phyloP scores from a whole-genome alignment of 2,888 invertebrate genomes.

The Gonocerus acuteangulatus region DNA sequence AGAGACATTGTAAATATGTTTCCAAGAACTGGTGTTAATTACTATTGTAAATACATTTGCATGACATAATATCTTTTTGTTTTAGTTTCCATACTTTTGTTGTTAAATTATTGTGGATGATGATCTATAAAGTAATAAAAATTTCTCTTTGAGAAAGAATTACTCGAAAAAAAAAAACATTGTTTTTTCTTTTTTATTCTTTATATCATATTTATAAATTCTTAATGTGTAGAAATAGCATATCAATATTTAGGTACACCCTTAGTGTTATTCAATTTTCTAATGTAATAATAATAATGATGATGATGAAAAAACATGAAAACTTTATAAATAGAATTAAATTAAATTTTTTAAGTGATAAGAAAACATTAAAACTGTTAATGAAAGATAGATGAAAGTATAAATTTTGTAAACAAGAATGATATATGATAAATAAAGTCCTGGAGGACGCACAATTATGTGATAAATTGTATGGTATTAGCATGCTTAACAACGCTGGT shows the following conservation, averaged over 20 bases:
- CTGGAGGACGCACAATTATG: slow-evolving; percentile 11
- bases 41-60: slow-evolving; percentile 22
- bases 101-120: background rate
- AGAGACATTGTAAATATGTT: slow-evolving; percentile 7
- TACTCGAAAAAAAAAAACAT: background rate
- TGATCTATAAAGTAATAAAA: background rate
- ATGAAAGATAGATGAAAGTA: too few relatives aligned
- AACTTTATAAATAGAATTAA: too few relatives aligned
- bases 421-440: background rate
- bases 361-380: too few relatives aligned
- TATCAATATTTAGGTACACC: background rate
- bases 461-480: slow-evolving; percentile 7
- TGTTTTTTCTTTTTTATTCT: background rate
- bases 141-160: background rate
- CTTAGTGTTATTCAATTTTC: background rate
- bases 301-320: too few relatives aligned
- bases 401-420: background rate
- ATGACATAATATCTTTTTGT: slow-evolving; percentile 14
- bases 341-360: too few relatives aligned
- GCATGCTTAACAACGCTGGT: slow-evolving; percentile 10
- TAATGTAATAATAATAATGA: too few relatives aligned
- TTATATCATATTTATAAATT: too few relatives aligned
- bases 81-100: background rate
- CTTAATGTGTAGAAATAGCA: background rate
- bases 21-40: slow-evolving; percentile 4